phyloP scores from a whole-genome alignment of 2,797 vertebrate species.

The Hirundo rustica region DNA sequence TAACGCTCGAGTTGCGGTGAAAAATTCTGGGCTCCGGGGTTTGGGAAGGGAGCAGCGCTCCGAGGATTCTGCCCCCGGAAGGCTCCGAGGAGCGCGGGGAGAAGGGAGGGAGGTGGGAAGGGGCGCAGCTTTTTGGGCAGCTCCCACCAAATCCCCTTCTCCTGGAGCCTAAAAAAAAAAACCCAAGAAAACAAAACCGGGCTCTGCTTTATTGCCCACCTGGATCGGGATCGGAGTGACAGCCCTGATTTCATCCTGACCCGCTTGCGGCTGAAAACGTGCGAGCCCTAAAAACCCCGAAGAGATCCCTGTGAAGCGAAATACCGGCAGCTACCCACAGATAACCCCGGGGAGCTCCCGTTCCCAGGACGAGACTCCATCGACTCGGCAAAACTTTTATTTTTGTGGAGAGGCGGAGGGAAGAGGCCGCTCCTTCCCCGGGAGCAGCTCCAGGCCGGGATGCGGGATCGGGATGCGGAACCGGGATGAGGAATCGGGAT shows the following conservation, averaged over 20 bases:
- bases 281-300: rapidly evolving
- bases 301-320: rapidly evolving
- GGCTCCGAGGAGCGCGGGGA: neutral
- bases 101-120: neutral
- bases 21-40: neutral
- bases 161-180: rapidly evolving
- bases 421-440: neutral
- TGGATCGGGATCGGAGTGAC: rapidly evolving
- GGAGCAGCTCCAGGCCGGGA: neutral
- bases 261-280: neutral
- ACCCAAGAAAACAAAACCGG: too few relatives aligned
- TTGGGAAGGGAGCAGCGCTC: neutral
- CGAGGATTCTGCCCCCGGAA: neutral
- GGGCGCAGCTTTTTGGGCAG: neutral
- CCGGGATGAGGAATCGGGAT: neutral
- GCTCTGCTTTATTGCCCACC: rapidly evolving
- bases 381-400: neutral
- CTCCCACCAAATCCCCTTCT: neutral
- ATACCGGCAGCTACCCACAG: rapidly evolving
- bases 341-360: neutral
- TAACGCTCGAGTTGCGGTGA: neutral
- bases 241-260: rapidly evolving
- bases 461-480: neutral
- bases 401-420: neutral
- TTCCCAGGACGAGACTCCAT: too few relatives aligned